Evolutionary conservation across 2,113 vertebrate species (phyloP).

Genomic region (Ctenodactylus gundi): DNA sequence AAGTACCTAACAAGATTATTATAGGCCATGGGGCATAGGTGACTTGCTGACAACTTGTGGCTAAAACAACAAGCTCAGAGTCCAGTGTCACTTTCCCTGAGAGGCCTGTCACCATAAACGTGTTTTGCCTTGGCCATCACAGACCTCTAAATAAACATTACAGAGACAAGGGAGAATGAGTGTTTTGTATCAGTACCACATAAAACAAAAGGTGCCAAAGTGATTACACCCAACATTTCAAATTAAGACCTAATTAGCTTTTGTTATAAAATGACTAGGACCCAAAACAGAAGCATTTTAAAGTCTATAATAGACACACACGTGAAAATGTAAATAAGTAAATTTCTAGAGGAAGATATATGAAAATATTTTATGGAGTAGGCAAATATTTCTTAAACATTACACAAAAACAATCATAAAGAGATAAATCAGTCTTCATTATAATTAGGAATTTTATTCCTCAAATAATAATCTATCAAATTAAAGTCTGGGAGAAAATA

Average conservation of each 20-base stretch:
- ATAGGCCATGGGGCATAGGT: not conserved
- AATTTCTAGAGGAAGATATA: not conserved
- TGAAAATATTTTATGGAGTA: constrained; percentile 45
- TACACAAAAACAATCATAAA: not conserved
- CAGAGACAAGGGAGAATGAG: not conserved
- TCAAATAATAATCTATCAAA: constrained; percentile 23
- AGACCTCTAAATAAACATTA: not conserved
- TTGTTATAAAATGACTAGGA: not conserved
- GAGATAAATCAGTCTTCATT: constrained; percentile 12
- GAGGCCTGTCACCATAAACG: constrained; percentile 14
- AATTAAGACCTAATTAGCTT: constrained; percentile 43
- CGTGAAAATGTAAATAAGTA: not conserved
- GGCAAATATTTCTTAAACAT: constrained; percentile 21
- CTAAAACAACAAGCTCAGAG: constrained; percentile 6
- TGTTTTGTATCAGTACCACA: constrained; percentile 9
- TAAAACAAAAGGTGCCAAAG: not conserved
- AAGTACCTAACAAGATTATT: constrained; percentile 22
- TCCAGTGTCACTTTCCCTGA: not conserved
- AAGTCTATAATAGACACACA: not conserved
- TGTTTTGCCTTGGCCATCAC: not conserved
- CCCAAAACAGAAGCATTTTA: not conserved
- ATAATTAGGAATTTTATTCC: constrained; percentile 43
- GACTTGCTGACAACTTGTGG: not conserved
- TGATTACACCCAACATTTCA: not conserved
- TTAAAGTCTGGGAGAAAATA: not conserved